Base-by-base conservation (phyloP, 2,888 invertebrate species). In the Phyto melanocephala region DNA sequence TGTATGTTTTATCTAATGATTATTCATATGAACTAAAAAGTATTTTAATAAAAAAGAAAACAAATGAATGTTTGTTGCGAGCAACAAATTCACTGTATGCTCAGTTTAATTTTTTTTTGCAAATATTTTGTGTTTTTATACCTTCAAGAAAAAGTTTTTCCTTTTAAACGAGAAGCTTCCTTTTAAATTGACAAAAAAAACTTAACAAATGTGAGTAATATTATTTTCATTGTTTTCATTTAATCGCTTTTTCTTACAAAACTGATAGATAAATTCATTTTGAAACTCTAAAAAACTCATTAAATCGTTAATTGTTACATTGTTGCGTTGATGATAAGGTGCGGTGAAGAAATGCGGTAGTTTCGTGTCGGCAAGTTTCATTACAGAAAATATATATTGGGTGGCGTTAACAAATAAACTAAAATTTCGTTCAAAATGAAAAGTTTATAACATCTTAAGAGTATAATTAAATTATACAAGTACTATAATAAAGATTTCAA, bases 221-320 rank as follows among this genome's bases (percentile, higher is more conserved):
- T 33, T 6, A 3, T 28, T 56, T 63, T 74, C 42, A 28, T 45
- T 54, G 17, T 42, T 8, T 24, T 65, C 7, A 13, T 40, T 50
- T 50, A 4, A 20, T 63, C n/a, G 20, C 47, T 15, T 10, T 50
- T 17, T 13, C 17, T n/a, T n/a, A 40, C 37, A 58, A 54, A 67
- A 58, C 58, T 77, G 42, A 52, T 62, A 22, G 58, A 72, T 52
- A 60, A 72, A 72, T 22, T 47, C 15, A 54, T 71, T 71, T 76
- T 67, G 17, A 72, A 78, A 78, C 58, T 72, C 65, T 65, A 22
- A 50, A 72, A 67, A 67, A 67, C 42, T 67, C 65, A 79, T 79
- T 72, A 79, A 72, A 65, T 67, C 28, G 42, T 79, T 79, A 79
- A 72, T 79, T 65, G 72, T 79, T 72, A 40, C 72, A 52, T 72